phyloP scores from a whole-genome alignment of 2,888 invertebrate species.

The Marronus borbonicus region DNA sequence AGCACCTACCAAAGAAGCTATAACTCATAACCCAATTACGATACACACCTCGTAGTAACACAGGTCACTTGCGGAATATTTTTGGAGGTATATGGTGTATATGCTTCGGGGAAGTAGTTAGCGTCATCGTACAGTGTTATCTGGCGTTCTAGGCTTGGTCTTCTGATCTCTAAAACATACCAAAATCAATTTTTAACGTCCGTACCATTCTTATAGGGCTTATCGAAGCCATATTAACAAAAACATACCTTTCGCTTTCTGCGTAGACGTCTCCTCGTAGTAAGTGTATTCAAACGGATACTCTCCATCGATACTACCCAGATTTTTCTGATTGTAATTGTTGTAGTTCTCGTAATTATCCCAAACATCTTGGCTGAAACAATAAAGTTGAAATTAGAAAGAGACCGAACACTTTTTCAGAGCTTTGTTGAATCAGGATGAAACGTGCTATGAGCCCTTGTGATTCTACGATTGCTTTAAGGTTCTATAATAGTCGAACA shows the following conservation, averaged over 20 bases:
- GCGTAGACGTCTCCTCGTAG: slow-evolving; percentile 65
- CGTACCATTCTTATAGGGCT: neutral
- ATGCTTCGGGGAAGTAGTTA: slow-evolving; percentile 72
- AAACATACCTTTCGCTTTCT: slow-evolving; percentile 63
- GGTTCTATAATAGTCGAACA: slow-evolving; percentile 2
- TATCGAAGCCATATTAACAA: neutral
- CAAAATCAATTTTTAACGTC: neutral
- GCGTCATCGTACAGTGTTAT: slow-evolving; percentile 85
- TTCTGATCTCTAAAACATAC: slow-evolving; percentile 68
- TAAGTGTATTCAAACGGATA: slow-evolving; percentile 69
- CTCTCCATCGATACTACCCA: slow-evolving; percentile 67
- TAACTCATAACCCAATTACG: neutral
- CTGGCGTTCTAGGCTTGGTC: slow-evolving; percentile 87
- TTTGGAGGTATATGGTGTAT: slow-evolving; percentile 59
- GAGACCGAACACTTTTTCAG: neutral
- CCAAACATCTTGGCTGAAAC: slow-evolving; percentile 74
- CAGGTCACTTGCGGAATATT: slow-evolving; percentile 65
- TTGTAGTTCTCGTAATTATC: slow-evolving; percentile 72
- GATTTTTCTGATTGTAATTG: slow-evolving; percentile 66
- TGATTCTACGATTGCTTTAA: neutral
- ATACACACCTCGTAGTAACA: slow-evolving; percentile 62
- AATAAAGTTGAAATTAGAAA: neutral
- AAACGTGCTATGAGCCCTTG: neutral
- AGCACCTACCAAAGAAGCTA: too few species aligned
- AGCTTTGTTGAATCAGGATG: neutral